Evolutionary conservation across 2,888 invertebrate genomes (phyloP).

Genomic region (Gari tellinella): DNA sequence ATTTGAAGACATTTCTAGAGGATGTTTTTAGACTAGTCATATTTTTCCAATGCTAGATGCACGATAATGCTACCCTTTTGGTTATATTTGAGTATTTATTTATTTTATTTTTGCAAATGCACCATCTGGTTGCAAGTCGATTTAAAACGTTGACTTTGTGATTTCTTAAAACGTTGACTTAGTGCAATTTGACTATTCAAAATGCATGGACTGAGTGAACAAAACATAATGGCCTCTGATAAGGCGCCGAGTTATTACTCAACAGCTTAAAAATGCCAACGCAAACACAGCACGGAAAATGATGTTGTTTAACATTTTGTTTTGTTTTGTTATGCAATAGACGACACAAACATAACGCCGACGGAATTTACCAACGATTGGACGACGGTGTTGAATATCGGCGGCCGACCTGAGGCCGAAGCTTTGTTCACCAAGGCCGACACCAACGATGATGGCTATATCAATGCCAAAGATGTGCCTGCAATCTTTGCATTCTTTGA

Average conservation of each 20-base stretch:
- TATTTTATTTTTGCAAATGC: no score
- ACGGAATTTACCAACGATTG: conserved; percentile 68
- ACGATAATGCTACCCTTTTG: no score
- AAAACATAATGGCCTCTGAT: no score
- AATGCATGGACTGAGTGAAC: no score
- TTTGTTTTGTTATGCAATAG: conserved; percentile 39
- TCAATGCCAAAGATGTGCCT: conserved; percentile 62
- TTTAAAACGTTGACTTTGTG: no score
- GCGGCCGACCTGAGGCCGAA: conserved; percentile 61
- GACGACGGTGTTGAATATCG: conserved; percentile 56
- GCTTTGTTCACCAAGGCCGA: conserved; percentile 67
- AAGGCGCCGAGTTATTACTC: neutral
- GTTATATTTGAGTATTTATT: no score
- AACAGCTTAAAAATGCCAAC: neutral
- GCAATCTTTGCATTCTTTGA: conserved; percentile 69
- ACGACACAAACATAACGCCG: conserved; percentile 57
- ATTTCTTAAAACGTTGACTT: no score
- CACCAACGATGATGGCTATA: conserved; percentile 62
- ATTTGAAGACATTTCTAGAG: no score
- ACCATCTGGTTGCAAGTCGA: no score
- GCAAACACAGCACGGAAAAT: neutral
- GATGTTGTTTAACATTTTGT: neutral
- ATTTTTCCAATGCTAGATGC: no score
- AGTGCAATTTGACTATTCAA: no score
- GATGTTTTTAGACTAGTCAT: no score